Conservation (phyloP, 2,113 vertebrate species). For the Rissa tridactyla region DNA sequence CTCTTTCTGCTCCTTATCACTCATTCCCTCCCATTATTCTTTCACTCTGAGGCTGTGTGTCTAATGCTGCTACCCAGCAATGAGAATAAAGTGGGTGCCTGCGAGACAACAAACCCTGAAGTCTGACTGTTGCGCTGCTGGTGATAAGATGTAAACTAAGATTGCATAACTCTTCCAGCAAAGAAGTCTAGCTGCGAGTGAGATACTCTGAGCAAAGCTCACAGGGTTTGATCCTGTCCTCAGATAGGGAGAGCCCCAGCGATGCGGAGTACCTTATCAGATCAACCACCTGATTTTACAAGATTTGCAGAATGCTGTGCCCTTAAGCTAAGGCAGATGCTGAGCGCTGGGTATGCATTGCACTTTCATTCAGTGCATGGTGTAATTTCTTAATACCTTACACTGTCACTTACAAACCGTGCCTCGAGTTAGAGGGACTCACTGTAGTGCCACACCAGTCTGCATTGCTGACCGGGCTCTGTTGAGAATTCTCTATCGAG, state of each 20-base stretch:
- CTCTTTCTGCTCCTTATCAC: constrained; percentile 32
- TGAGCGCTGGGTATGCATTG: background rate
- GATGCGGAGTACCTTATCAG: constrained; percentile 14
- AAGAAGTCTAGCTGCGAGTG: background rate
- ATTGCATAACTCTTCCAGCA: constrained; percentile 36
- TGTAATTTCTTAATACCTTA: background rate
- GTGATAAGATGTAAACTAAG: constrained; percentile 41
- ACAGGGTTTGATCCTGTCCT: constrained; percentile 40
- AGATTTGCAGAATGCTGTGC: constrained; percentile 38
- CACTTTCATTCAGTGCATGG: background rate
- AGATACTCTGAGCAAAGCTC: background rate
- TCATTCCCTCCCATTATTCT: constrained; percentile 10
- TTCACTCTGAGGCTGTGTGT: constrained; percentile 8
- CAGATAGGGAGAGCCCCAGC: constrained; percentile 36
- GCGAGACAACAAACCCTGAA: constrained; percentile 12
- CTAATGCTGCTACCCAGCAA: background rate
- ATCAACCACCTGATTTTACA: constrained; percentile 67
- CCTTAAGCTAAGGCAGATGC: constrained; percentile 12
- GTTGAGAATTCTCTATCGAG: background rate
- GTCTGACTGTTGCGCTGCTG: constrained; percentile 24
- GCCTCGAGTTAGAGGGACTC: background rate
- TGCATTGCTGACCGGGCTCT: background rate
- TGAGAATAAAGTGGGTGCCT: constrained; percentile 2
- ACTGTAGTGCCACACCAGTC: background rate
- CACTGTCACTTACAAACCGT: background rate